Evolutionary conservation across 92 coral and sea anemone genomes (phyloP).

Genomic region (Heteractis magnifica): DNA sequence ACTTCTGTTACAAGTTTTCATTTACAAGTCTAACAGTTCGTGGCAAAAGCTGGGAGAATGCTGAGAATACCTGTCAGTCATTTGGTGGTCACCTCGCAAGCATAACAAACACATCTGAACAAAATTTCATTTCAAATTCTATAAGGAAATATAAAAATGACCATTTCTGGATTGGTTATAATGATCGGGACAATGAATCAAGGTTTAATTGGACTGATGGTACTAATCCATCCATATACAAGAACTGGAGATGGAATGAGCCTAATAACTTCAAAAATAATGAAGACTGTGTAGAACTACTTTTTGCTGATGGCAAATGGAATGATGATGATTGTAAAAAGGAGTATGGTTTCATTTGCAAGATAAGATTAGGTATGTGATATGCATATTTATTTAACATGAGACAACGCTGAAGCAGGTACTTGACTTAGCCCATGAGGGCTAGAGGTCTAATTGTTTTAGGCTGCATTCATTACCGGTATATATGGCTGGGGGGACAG

Average conservation of each 20-base stretch:
- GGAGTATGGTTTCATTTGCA: constrained; percentile 73
- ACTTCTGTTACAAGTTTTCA: constrained; percentile 75
- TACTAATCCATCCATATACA: constrained; percentile 34
- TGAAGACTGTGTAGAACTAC: constrained; percentile 78
- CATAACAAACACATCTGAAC: constrained; percentile 61
- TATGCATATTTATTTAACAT: background rate
- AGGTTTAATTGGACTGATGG: constrained; percentile 88
- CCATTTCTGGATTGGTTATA: constrained; percentile 83
- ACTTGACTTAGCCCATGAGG: too few species aligned
- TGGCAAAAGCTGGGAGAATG: constrained; percentile 83
- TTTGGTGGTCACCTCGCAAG: constrained; percentile 82
- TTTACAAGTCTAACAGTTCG: constrained; percentile 45
- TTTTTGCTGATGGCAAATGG: constrained; percentile 41
- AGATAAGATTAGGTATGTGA: constrained; percentile 57
- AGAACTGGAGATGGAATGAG: constrained; percentile 67
- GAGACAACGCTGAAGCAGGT: too few species aligned
- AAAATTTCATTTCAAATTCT: constrained; percentile 49
- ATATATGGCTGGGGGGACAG: too few species aligned
- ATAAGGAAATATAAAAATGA: constrained; percentile 33
- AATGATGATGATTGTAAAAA: constrained; percentile 75
- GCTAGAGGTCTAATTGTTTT: too few species aligned
- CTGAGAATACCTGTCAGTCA: constrained; percentile 65
- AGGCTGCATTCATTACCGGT: too few species aligned
- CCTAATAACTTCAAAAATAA: constrained; percentile 66
- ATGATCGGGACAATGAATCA: constrained; percentile 70